These are phyloP conservation scores for Berghia stephanieae DNA, from an alignment of 1,140 invertebrate species.

Conservation along the genomic window DNA sequence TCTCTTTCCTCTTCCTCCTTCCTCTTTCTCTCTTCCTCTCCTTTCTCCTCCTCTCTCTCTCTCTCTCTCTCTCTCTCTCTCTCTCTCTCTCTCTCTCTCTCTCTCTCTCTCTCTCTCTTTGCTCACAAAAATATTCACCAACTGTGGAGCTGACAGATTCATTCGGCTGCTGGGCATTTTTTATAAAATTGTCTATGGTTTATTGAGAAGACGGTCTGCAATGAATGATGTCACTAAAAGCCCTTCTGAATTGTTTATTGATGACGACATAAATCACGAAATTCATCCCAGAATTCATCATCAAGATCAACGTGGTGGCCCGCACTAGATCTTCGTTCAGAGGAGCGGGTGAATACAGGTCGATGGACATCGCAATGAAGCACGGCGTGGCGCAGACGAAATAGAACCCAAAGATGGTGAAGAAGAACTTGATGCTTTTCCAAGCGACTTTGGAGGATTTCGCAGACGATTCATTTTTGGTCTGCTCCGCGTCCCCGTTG, in stretches of 20 bases:
- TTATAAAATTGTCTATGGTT: too few relatives aligned
- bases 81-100: too few relatives aligned
- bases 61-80: too few relatives aligned
- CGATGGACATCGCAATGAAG: not conserved
- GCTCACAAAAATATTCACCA: too few relatives aligned
- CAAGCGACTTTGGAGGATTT: not conserved
- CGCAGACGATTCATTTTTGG: not conserved
- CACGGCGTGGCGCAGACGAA: conserved; percentile 23
- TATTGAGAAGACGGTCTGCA: too few relatives aligned
- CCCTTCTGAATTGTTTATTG: conserved; percentile 12
- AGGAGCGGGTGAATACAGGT: not conserved
- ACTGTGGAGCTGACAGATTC: too few relatives aligned
- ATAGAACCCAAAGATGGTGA: conserved; percentile 28
- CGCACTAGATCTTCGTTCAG: not conserved
- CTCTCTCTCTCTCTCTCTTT: too few relatives aligned
- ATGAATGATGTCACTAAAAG: too few relatives aligned
- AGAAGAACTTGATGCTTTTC: conserved; percentile 23
- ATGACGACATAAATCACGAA: conserved; percentile 21
- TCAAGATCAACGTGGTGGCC: not conserved
- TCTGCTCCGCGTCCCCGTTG: not conserved
- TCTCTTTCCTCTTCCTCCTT: too few relatives aligned
- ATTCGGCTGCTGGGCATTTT: too few relatives aligned
- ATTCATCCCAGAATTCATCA: conserved; percentile 30
- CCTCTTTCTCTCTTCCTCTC: too few relatives aligned
- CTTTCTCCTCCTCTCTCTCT: too few relatives aligned